Conservation (phyloP, 2,888 invertebrate species). For the Mactromeris polynyma region DNA sequence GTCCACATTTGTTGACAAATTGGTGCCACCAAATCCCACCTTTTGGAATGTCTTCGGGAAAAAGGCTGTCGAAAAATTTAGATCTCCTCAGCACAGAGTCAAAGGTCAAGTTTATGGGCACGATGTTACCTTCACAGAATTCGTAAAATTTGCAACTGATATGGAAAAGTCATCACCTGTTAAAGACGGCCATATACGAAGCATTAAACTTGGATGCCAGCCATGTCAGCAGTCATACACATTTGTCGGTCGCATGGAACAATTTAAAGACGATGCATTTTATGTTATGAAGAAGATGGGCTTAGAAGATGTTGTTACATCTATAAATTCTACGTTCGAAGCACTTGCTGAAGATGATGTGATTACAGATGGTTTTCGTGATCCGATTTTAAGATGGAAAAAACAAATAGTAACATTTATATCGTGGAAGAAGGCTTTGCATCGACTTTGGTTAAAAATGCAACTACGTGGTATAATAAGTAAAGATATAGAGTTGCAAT, state of each 20-base stretch:
- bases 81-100: background rate
- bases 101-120: conserved; percentile 36
- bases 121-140: conserved; percentile 60
- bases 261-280: conserved; percentile 48
- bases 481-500: conserved; percentile 16
- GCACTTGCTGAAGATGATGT: conserved; percentile 50
- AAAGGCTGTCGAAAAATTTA: conserved; percentile 20
- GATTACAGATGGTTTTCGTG: conserved; percentile 47
- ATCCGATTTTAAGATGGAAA: conserved; percentile 49
- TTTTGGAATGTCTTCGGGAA: conserved; percentile 55
- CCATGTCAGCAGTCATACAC: conserved; percentile 42
- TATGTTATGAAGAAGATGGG: conserved; percentile 52
- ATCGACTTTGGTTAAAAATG: conserved; percentile 60
- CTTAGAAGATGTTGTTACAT: conserved; percentile 28
- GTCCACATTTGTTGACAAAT: conserved; percentile 62
- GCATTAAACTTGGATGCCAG: conserved; percentile 42
- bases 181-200: conserved; percentile 49
- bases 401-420: conserved; percentile 39
- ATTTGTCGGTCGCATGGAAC: conserved; percentile 58
- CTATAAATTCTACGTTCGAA: conserved; percentile 21
- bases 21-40: conserved; percentile 56
- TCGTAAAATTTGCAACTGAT: conserved; percentile 40
- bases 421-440: conserved; percentile 57
- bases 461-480: conserved; percentile 60
- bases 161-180: conserved; percentile 26